Conservation (phyloP, 2,888 invertebrate species). For the Hylaea fasciaria region DNA sequence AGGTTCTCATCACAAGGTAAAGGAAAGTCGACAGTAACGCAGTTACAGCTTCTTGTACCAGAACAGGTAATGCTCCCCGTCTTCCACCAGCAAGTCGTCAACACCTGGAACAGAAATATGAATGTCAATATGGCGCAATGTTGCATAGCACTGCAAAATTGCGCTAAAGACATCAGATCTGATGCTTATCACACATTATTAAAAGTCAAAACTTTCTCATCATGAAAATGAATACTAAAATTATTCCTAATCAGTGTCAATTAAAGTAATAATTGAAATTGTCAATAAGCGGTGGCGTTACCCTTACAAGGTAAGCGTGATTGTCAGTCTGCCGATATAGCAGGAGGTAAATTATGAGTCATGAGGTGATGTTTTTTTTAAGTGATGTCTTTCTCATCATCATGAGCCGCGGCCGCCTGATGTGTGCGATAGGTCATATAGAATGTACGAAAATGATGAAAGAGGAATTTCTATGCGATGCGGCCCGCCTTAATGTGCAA, state of each 20-base stretch:
- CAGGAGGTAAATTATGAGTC: slow-evolving; percentile 94
- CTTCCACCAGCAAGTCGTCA: slow-evolving; percentile 93
- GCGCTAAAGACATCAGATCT: too few species aligned
- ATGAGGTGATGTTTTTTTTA: too few species aligned
- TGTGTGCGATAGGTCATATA: too few species aligned
- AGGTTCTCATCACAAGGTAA: neutral
- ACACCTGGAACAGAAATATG: slow-evolving; percentile 89
- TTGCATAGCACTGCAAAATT: too few species aligned
- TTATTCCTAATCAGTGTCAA: slow-evolving; percentile 81
- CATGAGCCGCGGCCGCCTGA: too few species aligned
- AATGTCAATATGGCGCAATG: too few species aligned
- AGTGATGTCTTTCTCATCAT: too few species aligned
- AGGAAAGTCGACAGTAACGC: neutral
- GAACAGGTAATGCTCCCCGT: slow-evolving; percentile 95
- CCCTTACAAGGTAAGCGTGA: slow-evolving; percentile 70
- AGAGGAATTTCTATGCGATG: too few species aligned
- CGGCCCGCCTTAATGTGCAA: too few species aligned
- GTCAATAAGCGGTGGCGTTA: slow-evolving; percentile 77
- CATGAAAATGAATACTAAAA: slow-evolving; percentile 81
- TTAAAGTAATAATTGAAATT: slow-evolving; percentile 80
- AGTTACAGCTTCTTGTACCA: slow-evolving; percentile 96
- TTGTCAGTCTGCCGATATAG: slow-evolving; percentile 86
- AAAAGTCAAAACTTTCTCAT: slow-evolving; percentile 69
- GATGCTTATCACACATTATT: slow-evolving; percentile 73
- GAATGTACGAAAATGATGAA: too few species aligned